phyloP scores from a whole-genome alignment of 2,797 vertebrate species.

The Schizopygopsis malacanthus region DNA sequence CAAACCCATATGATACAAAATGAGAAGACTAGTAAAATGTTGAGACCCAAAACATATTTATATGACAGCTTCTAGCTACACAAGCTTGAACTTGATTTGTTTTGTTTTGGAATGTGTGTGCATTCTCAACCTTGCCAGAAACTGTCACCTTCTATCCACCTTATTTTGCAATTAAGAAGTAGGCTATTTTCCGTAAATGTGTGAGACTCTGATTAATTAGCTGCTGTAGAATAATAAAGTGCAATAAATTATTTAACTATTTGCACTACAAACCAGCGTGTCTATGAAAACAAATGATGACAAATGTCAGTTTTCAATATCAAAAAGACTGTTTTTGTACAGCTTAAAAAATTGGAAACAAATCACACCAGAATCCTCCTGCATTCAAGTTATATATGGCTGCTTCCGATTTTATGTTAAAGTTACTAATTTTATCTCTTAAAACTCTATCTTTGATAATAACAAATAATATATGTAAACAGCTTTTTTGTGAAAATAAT shows the following conservation, averaged over 20 bases:
- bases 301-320: too few species aligned
- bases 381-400: too few species aligned
- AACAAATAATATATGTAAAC: too few species aligned
- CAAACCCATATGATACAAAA: neutral
- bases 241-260: neutral
- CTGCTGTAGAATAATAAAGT: neutral
- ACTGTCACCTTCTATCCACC: neutral
- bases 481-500: too few species aligned
- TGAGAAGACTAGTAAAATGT: neutral
- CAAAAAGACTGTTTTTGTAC: too few species aligned
- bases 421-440: too few species aligned
- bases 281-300: too few species aligned
- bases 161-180: neutral
- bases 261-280: too few species aligned
- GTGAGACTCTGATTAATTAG: neutral
- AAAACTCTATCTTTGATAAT: too few species aligned
- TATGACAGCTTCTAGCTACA: neutral
- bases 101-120: neutral
- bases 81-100: neutral
- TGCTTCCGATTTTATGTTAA: too few species aligned
- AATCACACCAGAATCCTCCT: too few species aligned
- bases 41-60: neutral
- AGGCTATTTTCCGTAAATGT: neutral
- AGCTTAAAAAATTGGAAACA: too few species aligned
- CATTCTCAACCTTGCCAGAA: neutral